phyloP scores from a whole-genome alignment of 2,888 invertebrate genomes.

The Latrodectus elegans region DNA sequence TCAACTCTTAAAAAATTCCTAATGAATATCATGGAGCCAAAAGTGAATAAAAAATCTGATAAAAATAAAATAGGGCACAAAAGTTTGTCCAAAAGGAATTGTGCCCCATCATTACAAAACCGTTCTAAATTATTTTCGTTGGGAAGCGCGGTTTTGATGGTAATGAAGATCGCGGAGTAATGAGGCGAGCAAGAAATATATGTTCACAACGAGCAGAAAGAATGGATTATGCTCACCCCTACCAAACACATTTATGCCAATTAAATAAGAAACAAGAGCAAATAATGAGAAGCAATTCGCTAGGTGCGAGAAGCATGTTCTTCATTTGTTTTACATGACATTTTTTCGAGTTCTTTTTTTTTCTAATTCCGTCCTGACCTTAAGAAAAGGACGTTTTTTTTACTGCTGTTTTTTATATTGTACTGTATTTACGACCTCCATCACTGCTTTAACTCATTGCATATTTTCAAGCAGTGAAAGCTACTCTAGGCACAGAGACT shows the following conservation, averaged over 20 bases:
- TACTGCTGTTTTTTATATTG: slow-evolving; percentile 32
- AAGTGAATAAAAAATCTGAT: slow-evolving; percentile 45
- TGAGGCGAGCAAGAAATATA: slow-evolving; percentile 60
- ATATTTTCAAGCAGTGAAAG: slow-evolving; percentile 44
- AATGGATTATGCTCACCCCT: slow-evolving; percentile 55
- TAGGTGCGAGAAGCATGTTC: slow-evolving; percentile 59
- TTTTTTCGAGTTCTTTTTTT: slow-evolving; percentile 36
- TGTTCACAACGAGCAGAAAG: slow-evolving; percentile 51
- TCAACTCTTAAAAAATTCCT: slow-evolving; percentile 15
- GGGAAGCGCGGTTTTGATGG: slow-evolving; percentile 48
- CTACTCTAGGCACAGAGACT: slow-evolving; percentile 10
- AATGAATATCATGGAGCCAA: slow-evolving; percentile 57
- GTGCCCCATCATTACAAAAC: slow-evolving; percentile 53
- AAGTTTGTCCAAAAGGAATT: slow-evolving; percentile 47
- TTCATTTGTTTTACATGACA: slow-evolving; percentile 61
- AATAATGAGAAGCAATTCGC: slow-evolving; percentile 58
- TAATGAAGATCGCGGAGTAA: slow-evolving; percentile 65
- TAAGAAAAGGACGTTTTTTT: slow-evolving; percentile 18
- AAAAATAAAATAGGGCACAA: slow-evolving; percentile 62
- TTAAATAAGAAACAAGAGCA: slow-evolving; percentile 64
- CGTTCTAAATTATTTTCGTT: slow-evolving; percentile 60
- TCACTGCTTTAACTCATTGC: slow-evolving; percentile 50
- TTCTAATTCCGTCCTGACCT: background rate
- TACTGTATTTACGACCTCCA: slow-evolving; percentile 36
- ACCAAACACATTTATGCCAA: slow-evolving; percentile 66